These are phyloP conservation scores for Machimus atricapillus DNA, from an alignment of 2,888 invertebrate species.

Conservation along the genomic window DNA sequence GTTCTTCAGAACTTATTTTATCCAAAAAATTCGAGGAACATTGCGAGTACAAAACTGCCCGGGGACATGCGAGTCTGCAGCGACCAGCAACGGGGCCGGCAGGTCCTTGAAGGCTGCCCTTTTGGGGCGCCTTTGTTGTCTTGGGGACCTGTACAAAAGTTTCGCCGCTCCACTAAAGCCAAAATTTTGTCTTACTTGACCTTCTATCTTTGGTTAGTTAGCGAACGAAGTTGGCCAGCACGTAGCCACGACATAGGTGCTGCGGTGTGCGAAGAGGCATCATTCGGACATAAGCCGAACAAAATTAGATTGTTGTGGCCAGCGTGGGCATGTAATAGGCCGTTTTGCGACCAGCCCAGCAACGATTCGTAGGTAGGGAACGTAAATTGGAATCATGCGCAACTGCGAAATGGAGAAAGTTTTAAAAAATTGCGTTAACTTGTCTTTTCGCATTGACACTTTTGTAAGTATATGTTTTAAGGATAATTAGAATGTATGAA, in stretches of 20 bases:
- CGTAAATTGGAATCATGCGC: not conserved
- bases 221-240: not conserved
- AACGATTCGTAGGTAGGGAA: not conserved
- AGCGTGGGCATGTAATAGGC: not conserved
- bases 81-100: not conserved
- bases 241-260: not conserved
- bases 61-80: slow-evolving; percentile 3
- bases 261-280: not conserved
- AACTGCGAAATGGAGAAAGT: not conserved
- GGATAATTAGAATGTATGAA: not conserved
- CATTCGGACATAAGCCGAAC: not conserved
- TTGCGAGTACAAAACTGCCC: slow-evolving; percentile 22
- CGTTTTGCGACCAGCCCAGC: not conserved
- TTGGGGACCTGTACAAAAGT: not conserved
- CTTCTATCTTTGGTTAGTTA: not conserved
- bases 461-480: not conserved
- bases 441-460: not conserved
- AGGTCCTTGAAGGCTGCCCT: not conserved
- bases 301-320: not conserved
- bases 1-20: slow-evolving; percentile 20
- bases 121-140: not conserved
- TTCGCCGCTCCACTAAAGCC: not conserved
- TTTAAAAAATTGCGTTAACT: not conserved
- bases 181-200: not conserved
- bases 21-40: not conserved